Evolutionary conservation across 1,140 invertebrate species (phyloP), one percentile per base, ranked within the genome.

Genomic region (Lepidostoma basale): DNA sequence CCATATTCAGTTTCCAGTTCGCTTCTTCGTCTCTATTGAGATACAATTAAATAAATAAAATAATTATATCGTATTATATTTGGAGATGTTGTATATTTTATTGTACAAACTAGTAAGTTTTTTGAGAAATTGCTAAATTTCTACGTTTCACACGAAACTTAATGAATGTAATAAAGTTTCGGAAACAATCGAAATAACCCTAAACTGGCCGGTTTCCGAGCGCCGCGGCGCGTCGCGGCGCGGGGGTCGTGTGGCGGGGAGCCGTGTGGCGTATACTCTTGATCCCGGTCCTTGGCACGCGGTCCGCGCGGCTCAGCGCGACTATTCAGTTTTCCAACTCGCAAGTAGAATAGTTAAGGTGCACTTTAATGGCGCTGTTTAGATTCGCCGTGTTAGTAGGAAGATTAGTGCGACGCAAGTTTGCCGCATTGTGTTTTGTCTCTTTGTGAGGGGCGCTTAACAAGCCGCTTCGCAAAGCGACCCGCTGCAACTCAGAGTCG

Each of bases 381-480:
- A 66, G 64, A 63, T 63, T 49, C 42, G 44, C 62, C 62, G 42
- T 47, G 60, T 47, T 49, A 63, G 62, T 22, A 22, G 33, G 23
- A 58, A 58, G 64, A 66, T 66, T 66, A 66, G 64, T 54, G 52
- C 49, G 39, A 44, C 33, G 64, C 64, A 66, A 66, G 64, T 66
- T 66, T 47, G 36, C 33, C 33, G 62, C 62, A 65, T 65, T 65
- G 62, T 65, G 62, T 42, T 54, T 47, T 65, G 62, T 65, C 62
- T 52, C 62, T 54, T 39, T 39, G 62, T 54, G 62, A 49, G 44
- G 40, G 44, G 49, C 60, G 42, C 60, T 63, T 63, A 63, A n/a
- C n/a, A n/a, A 63, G 42, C 33, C 42, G 40, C 60, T 12, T 9
- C 25, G 28, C 28, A 28, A 3, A n/a, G n/a, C n/a, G n/a, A 42